These are phyloP conservation scores for Trematomus loennbergii DNA, from an alignment of 2,113 vertebrate species.

Conservation along the genomic window DNA sequence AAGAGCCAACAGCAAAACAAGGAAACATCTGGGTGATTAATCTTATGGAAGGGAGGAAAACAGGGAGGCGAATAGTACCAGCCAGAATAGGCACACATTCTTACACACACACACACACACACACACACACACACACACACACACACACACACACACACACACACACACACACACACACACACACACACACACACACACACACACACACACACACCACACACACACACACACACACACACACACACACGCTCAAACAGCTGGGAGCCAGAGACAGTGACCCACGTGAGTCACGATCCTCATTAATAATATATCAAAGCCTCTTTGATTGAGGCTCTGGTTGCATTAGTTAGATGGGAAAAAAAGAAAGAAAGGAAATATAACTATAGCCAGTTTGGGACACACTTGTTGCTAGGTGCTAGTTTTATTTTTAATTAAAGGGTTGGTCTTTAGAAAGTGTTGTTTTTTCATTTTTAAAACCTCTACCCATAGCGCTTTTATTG, in stretches of 20 bases:
- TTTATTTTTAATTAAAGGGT: conserved; percentile 12
- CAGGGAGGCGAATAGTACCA: conserved; percentile 70
- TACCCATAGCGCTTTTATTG: conserved; percentile 27
- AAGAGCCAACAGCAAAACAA: conserved; percentile 88
- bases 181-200: conserved; percentile 19
- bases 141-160: conserved; percentile 6
- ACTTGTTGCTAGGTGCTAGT: background rate
- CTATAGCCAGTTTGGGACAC: conserved; percentile 1
- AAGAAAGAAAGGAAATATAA: conserved; percentile 5
- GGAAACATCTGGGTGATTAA: conserved; percentile 91
- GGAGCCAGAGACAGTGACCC: conserved; percentile 67
- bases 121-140: conserved; percentile 10
- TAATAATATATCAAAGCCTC: conserved; percentile 75
- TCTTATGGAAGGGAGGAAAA: conserved; percentile 81
- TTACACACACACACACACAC: conserved; percentile 15
- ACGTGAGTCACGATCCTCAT: conserved; percentile 72
- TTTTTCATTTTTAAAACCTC: conserved; percentile 45
- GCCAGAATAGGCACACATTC: conserved; percentile 52
- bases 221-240: conserved; percentile 7
- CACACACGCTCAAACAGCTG: conserved; percentile 49
- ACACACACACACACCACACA: conserved; percentile 18
- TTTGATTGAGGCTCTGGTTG: conserved; percentile 48
- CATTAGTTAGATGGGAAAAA: conserved; percentile 25
- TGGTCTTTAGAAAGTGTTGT: conserved; percentile 44
- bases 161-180: conserved; percentile 44